Conservation (phyloP, 2,888 invertebrate species). For the Muschampia plurimacula region DNA sequence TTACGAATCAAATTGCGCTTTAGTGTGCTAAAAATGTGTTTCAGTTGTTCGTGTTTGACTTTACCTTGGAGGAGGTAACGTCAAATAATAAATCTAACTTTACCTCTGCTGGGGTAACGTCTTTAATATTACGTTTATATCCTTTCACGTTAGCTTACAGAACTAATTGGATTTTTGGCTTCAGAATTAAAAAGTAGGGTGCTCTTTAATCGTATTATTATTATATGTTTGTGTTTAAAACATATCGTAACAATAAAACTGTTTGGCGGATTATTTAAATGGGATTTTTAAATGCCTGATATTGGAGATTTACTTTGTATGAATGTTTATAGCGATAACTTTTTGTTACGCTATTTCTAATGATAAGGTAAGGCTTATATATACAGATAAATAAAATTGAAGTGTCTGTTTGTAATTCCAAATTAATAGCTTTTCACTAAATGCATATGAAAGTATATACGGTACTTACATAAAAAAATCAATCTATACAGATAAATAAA, state of each 20-base stretch:
- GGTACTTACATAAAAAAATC: too few species aligned
- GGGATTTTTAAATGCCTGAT: background rate
- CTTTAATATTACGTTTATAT: background rate
- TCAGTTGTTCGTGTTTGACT: background rate
- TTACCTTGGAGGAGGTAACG: background rate
- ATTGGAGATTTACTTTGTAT: too few species aligned
- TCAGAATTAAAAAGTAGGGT: background rate
- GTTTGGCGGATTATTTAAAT: background rate
- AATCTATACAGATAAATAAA: too few species aligned
- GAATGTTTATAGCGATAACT: too few species aligned
- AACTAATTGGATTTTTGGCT: slow-evolving; percentile 4
- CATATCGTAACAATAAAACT: background rate
- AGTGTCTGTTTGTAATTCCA: too few species aligned
- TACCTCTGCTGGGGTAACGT: background rate
- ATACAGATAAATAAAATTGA: too few species aligned
- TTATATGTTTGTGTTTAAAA: too few species aligned
- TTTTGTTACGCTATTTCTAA: too few species aligned
- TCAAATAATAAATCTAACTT: background rate
- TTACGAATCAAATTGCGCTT: slow-evolving; percentile 7
- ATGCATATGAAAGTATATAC: too few species aligned
- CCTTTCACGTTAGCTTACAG: background rate
- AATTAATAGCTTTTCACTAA: too few species aligned
- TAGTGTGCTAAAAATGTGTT: background rate
- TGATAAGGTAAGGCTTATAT: too few species aligned
- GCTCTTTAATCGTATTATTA: too few species aligned